Evolutionary conservation across 2,113 vertebrate species (phyloP).

Genomic region (Ailuropoda melanoleuca): DNA sequence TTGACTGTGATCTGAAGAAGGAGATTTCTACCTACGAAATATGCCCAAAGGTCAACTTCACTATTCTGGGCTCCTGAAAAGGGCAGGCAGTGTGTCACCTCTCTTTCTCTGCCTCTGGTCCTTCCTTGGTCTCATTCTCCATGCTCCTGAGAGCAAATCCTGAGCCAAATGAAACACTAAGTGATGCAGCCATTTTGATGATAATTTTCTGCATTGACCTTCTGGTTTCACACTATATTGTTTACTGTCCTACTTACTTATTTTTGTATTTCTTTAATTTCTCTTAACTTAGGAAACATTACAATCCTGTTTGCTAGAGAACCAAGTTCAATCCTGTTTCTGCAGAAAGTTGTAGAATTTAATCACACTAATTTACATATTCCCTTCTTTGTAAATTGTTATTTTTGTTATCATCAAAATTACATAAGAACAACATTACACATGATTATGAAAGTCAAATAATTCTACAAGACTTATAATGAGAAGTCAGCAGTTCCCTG

Average conservation of each 20-base stretch:
- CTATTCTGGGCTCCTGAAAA: background rate
- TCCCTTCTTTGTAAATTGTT: background rate
- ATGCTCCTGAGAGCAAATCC: background rate
- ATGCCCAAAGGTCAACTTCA: background rate
- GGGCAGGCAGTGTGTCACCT: background rate
- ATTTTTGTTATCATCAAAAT: conserved; percentile 4
- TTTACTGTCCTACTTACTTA: background rate
- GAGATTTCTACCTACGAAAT: background rate
- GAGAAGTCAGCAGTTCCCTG: background rate
- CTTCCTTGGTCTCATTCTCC: background rate
- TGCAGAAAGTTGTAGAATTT: background rate
- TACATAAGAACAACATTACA: background rate
- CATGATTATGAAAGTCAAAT: background rate
- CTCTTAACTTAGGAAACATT: background rate
- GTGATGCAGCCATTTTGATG: background rate
- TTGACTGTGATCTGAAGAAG: background rate
- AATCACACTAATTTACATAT: background rate
- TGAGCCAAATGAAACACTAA: background rate
- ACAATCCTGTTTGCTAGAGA: background rate
- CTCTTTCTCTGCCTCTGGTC: background rate
- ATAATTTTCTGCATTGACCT: background rate
- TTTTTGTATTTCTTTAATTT: background rate
- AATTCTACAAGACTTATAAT: background rate
- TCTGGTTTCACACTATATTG: background rate
- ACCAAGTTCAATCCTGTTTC: background rate